phyloP scores from a whole-genome alignment of 2,888 invertebrate genomes.

The Baccha elongata region DNA sequence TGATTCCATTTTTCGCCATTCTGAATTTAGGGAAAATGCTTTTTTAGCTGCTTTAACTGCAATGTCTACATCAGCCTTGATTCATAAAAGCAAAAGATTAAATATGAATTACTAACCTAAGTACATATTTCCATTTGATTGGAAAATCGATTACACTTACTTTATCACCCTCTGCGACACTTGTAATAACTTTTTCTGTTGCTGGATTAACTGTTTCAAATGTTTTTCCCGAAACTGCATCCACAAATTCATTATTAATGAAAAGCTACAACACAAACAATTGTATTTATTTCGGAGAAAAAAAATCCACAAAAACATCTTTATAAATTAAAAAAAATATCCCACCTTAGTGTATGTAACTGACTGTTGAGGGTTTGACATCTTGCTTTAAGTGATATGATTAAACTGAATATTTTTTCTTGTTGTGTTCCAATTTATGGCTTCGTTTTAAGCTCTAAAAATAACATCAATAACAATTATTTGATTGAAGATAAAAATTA shows the following conservation, averaged over 20 bases:
- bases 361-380: slow-evolving; percentile 82
- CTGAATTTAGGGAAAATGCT: slow-evolving; percentile 88
- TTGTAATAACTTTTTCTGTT: slow-evolving; percentile 88
- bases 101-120: background rate
- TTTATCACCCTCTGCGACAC: slow-evolving; percentile 93
- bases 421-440: slow-evolving; percentile 52
- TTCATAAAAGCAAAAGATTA: background rate
- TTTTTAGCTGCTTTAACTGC: slow-evolving; percentile 91
- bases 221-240: slow-evolving; percentile 92
- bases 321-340: background rate
- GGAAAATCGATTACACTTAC: slow-evolving; percentile 80
- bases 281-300: background rate
- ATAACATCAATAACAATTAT: too few relatives aligned
- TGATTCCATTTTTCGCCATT: slow-evolving; percentile 92
- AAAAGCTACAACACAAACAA: slow-evolving; percentile 85
- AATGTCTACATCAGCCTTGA: slow-evolving; percentile 90
- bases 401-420: slow-evolving; percentile 57
- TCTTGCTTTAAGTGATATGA: slow-evolving; percentile 75
- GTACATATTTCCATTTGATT: background rate
- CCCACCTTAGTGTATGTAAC: slow-evolving; percentile 84
- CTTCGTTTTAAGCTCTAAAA: too few relatives aligned
- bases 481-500: too few relatives aligned
- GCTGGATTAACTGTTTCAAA: slow-evolving; percentile 94
- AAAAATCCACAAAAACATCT: background rate
- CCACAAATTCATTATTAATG: slow-evolving; percentile 92